Percentiles rank a stretch among this genome's conserved stretches.
phyloP scores from a whole-genome alignment of 1,140 invertebrate genomes.

The Phymorhynchus buccinoides region DNA sequence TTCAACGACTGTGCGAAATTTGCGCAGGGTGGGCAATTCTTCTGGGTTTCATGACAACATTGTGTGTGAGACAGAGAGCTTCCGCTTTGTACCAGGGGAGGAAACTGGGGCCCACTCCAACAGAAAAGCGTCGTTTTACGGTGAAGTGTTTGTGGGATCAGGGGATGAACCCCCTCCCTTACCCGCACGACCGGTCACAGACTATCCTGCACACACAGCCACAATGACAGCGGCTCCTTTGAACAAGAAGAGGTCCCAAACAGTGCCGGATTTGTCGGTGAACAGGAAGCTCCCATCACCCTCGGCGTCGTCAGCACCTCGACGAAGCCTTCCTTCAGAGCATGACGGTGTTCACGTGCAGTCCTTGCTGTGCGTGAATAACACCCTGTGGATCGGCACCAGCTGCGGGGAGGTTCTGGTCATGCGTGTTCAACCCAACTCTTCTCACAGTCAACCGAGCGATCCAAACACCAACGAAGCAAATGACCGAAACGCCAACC shows the following conservation, averaged over 20 bases:
- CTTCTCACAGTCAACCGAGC: too few relatives aligned
- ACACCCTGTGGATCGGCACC: constrained; percentile 51
- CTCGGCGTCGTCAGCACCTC: neutral
- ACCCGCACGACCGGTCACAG: neutral
- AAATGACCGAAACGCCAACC: neutral
- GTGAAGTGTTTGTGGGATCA: neutral
- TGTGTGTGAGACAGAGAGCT: neutral
- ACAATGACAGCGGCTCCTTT: neutral
- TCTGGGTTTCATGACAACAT: neutral
- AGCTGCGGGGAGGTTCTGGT: constrained; percentile 51
- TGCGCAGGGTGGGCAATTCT: neutral
- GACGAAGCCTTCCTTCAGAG: constrained; percentile 16
- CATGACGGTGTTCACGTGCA: constrained; percentile 34
- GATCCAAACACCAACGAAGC: too few relatives aligned
- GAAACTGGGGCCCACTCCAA: neutral
- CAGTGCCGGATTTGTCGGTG: neutral
- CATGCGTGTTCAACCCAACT: constrained; percentile 38
- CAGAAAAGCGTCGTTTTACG: neutral
- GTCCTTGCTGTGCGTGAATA: constrained; percentile 41
- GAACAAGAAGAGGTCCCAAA: neutral
- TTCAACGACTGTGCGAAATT: neutral
- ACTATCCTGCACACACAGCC: neutral
- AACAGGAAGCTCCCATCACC: neutral
- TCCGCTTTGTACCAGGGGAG: neutral
- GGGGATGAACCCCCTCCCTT: neutral